Percentiles rank a stretch among this genome's conserved stretches.
Conservation (phyloP, 2,113 vertebrate genomes). For the Podarcis raffonei region DNA sequence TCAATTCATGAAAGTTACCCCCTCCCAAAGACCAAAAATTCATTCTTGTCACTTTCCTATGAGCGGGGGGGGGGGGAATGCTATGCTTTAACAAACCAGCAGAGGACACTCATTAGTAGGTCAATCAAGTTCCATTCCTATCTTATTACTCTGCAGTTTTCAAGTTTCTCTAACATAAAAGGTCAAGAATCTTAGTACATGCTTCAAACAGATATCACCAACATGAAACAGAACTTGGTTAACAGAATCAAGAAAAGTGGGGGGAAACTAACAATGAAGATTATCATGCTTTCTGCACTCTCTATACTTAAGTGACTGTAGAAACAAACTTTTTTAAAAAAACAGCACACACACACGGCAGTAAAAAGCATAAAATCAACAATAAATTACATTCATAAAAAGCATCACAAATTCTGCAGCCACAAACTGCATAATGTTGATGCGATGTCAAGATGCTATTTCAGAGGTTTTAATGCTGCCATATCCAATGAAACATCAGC, state of each 20-base stretch:
- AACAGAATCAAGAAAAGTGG: slow-evolving; percentile 56
- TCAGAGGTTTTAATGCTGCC: neutral
- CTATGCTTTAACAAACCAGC: slow-evolving; percentile 42
- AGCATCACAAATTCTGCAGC: too few relatives aligned
- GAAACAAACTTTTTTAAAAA: neutral
- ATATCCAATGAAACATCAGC: neutral
- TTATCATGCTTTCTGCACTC: neutral
- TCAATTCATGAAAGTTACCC: neutral
- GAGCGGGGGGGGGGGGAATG: neutral
- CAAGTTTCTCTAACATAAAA: slow-evolving; percentile 35
- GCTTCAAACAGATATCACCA: slow-evolving; percentile 17
- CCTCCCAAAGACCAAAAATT: neutral
- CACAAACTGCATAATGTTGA: neutral
- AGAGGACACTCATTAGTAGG: slow-evolving; percentile 61
- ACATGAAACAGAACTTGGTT: slow-evolving; percentile 39
- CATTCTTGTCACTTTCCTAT: neutral
- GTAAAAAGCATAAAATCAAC: too few relatives aligned
- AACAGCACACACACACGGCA: neutral
- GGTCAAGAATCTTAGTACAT: slow-evolving; percentile 35
- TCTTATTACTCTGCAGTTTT: neutral
- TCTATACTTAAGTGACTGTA: slow-evolving; percentile 11
- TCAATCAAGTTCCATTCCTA: slow-evolving; percentile 1
- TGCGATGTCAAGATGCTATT: neutral
- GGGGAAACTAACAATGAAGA: neutral
- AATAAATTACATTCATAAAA: too few relatives aligned